phyloP scores from a whole-genome alignment of 2,797 vertebrate genomes.

The Protosalanx chinensis region DNA sequence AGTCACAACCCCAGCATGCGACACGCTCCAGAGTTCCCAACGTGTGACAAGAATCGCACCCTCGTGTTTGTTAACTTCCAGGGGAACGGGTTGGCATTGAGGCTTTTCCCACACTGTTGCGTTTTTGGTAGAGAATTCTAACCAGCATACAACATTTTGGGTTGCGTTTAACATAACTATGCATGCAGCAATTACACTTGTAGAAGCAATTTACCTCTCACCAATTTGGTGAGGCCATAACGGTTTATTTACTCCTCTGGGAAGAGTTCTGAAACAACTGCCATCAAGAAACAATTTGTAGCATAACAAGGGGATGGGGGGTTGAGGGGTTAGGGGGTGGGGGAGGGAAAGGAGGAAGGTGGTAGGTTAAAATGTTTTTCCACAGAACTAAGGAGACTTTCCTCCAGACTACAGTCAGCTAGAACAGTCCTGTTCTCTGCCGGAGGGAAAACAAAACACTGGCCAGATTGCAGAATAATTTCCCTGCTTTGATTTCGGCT shows the following conservation, averaged over 20 bases:
- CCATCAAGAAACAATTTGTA: conserved; percentile 63
- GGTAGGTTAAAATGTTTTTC: conserved; percentile 25
- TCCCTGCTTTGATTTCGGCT: conserved; percentile 75
- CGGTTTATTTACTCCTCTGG: conserved; percentile 61
- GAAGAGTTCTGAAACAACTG: conserved; percentile 59
- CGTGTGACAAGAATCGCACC: no score
- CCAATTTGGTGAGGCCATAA: conserved; percentile 31
- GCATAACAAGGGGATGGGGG: conserved; percentile 48
- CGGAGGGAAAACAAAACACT: conserved; percentile 62
- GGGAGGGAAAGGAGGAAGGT: no score
- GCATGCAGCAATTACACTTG: conserved; percentile 16
- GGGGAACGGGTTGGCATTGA: background rate
- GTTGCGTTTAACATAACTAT: conserved; percentile 10
- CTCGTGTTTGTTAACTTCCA: background rate
- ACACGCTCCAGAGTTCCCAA: no score
- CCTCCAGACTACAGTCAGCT: conserved; percentile 39
- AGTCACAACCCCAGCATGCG: no score
- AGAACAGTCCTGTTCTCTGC: conserved; percentile 63
- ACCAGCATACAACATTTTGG: conserved; percentile 14
- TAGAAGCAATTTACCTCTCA: conserved; percentile 48
- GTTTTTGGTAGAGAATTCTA: conserved; percentile 2
- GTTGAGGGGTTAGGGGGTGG: background rate
- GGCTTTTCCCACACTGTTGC: conserved; percentile 4
- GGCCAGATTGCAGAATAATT: conserved; percentile 76
- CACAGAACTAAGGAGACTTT: conserved; percentile 37